A percentile compares a stretch with the other conserved stretches of the same genome.
These are phyloP conservation scores for Nannobrachium achirus DNA, from an alignment of 2,113 vertebrate genomes.

Conservation along the genomic window DNA sequence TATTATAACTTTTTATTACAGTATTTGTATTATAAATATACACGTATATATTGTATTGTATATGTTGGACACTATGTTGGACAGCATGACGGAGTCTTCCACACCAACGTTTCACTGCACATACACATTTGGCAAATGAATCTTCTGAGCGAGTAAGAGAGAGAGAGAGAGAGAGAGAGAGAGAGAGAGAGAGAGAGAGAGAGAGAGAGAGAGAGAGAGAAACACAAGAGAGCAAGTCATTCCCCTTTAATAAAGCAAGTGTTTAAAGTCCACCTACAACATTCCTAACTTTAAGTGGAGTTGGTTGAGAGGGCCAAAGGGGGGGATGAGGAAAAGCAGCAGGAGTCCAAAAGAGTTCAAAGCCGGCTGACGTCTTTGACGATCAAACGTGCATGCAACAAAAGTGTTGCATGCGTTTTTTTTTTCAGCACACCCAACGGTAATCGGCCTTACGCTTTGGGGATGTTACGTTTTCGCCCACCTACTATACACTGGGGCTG, in stretches of 20 bases:
- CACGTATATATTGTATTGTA: no score
- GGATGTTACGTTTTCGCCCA: conserved; percentile 55
- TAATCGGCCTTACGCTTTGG: conserved; percentile 61
- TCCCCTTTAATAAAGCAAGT: conserved; percentile 37
- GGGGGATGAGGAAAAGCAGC: conserved; percentile 31
- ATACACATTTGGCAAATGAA: no score
- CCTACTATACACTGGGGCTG: conserved; percentile 49
- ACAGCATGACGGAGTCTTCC: no score
- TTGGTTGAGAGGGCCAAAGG: conserved; percentile 8
- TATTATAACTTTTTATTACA: no score
- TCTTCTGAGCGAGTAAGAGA: no score
- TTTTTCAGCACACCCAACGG: conserved; percentile 35
- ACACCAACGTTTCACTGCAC: no score
- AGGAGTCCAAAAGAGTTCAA: conserved; percentile 61
- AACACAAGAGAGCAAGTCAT: conserved; percentile 20
- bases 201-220: not conserved
- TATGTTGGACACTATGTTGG: no score
- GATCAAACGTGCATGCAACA: conserved; percentile 61
- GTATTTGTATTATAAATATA: no score
- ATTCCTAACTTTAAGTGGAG: conserved; percentile 36
- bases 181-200: not conserved
- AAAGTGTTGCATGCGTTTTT: conserved; percentile 39
- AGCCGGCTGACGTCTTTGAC: conserved; percentile 48
- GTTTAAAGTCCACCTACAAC: conserved; percentile 53
- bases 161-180: no score